These are phyloP conservation scores for Synanthedon andrenaeformis DNA, from an alignment of 2,888 invertebrate genomes.

Conservation along the genomic window DNA sequence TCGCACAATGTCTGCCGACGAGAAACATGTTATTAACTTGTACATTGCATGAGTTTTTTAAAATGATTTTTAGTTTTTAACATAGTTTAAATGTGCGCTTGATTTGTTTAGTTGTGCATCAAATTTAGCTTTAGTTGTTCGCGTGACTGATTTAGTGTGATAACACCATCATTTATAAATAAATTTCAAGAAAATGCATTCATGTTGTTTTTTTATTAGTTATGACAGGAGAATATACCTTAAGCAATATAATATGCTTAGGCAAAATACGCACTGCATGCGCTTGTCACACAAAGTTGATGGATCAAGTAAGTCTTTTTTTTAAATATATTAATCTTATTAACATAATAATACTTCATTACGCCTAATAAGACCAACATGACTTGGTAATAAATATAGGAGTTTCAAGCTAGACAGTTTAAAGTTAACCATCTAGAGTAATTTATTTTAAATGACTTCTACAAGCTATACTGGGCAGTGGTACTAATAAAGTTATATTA, in stretches of 20 bases:
- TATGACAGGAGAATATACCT: constrained; percentile 3
- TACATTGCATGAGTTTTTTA: constrained; percentile 10
- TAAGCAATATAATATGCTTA: constrained; percentile 5
- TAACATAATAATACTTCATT: not conserved
- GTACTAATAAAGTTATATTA: too few relatives aligned
- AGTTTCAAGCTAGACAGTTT: too few relatives aligned
- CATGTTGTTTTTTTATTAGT: constrained; percentile 5
- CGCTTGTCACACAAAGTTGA: constrained; percentile 40
- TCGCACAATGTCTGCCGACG: not conserved
- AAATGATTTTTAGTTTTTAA: constrained; percentile 9
- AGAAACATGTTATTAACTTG: not conserved
- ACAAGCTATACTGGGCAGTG: too few relatives aligned
- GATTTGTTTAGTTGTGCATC: constrained; percentile 1
- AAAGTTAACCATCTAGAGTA: too few relatives aligned
- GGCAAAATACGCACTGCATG: constrained; percentile 25
- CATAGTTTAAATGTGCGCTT: constrained; percentile 1
- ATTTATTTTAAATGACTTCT: too few relatives aligned
- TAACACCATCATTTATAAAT: constrained; percentile 35
- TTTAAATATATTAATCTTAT: constrained; percentile 11
- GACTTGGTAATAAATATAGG: too few relatives aligned
- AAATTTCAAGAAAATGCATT: constrained; percentile 26
- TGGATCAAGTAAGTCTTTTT: constrained; percentile 28
- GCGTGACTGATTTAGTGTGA: constrained; percentile 64
- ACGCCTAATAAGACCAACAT: too few relatives aligned
- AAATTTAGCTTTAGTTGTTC: constrained; percentile 6